These are phyloP conservation scores for Cryptosula pallasiana DNA, from an alignment of 2,888 invertebrate genomes.

Conservation along the genomic window DNA sequence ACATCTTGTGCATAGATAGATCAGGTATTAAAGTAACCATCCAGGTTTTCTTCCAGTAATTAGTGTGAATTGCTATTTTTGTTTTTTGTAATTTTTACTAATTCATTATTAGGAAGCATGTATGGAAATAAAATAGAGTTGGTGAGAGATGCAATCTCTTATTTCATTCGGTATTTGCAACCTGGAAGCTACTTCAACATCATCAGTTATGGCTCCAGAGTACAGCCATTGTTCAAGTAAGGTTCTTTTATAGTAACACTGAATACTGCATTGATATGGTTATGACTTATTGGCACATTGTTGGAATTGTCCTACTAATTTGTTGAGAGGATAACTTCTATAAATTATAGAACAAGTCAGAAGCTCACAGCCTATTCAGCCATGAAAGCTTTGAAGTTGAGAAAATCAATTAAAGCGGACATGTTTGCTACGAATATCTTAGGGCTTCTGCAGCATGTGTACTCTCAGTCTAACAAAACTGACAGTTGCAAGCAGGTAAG, in stretches of 20 bases:
- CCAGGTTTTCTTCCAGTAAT: no score
- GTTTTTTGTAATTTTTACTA: no score
- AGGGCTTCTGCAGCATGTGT: neutral
- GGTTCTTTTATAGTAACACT: no score
- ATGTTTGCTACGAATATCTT: conserved; percentile 1
- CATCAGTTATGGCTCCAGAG: conserved; percentile 3
- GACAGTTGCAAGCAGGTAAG: conserved; percentile 13
- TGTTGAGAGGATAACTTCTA: no score
- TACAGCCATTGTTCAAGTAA: conserved; percentile 9
- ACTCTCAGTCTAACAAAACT: conserved; percentile 9
- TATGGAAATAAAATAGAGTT: neutral
- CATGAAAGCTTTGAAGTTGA: conserved; percentile 10
- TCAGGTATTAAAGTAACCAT: no score
- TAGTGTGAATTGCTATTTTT: no score
- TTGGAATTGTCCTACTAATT: no score
- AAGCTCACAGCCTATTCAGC: neutral
- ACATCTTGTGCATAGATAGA: conserved; percentile 18
- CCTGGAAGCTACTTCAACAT: conserved; percentile 21
- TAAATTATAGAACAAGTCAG: conserved; percentile 3
- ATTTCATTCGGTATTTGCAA: neutral
- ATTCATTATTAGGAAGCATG: conserved; percentile 3
- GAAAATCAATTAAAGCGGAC: neutral
- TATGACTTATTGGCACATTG: no score
- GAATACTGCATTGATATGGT: no score
- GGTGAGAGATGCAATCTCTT: neutral